phyloP scores from a whole-genome alignment of 2,797 vertebrate species.

The Pygocentrus nattereri region DNA sequence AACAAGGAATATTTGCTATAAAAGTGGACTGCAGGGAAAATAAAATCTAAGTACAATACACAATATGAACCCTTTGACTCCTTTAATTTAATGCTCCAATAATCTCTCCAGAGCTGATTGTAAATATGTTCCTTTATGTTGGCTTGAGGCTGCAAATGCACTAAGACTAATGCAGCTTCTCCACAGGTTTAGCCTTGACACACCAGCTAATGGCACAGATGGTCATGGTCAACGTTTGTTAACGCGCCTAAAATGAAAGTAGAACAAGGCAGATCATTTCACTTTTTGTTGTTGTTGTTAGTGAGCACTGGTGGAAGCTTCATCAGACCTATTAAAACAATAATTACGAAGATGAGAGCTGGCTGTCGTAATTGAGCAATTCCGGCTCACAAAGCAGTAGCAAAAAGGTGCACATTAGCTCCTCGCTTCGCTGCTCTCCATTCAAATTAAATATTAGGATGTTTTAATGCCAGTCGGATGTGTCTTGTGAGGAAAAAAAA shows the following conservation, averaged over 20 bases:
- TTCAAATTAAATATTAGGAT: constrained; percentile 62
- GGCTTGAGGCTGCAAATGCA: background rate
- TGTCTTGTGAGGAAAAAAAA: constrained; percentile 55
- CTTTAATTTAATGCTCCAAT: background rate
- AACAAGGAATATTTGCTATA: no score
- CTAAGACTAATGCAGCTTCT: background rate
- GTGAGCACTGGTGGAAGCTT: background rate
- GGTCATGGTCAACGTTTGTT: background rate
- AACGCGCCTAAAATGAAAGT: background rate
- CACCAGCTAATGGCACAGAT: background rate
- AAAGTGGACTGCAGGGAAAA: no score
- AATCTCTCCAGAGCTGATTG: background rate
- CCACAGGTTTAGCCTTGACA: background rate
- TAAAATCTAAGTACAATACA: no score
- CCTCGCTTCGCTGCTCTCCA: constrained; percentile 22
- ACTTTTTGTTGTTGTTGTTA: background rate
- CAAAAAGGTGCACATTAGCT: constrained; percentile 40
- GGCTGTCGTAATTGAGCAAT: constrained; percentile 59
- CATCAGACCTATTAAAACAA: constrained; percentile 25
- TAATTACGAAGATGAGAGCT: constrained; percentile 40
- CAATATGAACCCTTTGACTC: background rate
- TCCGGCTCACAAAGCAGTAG: constrained; percentile 44
- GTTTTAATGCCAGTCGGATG: constrained; percentile 62
- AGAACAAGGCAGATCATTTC: background rate
- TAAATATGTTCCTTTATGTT: background rate